Conservation (phyloP, 2,797 vertebrate species). For the Smutsia temminckii region DNA sequence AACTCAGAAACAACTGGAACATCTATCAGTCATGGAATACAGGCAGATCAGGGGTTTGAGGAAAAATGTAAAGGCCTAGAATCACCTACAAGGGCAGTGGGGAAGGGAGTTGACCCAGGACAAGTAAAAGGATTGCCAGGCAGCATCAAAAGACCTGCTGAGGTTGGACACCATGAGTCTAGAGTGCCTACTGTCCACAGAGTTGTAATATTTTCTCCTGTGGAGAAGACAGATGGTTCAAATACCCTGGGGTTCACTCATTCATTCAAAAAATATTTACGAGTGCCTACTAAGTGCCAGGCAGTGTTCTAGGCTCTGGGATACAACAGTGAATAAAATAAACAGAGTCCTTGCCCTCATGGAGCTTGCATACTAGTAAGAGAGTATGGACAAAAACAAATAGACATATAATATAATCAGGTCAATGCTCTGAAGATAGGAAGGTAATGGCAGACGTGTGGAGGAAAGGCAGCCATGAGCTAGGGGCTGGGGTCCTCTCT, state of each 20-base stretch:
- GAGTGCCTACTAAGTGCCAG: not conserved
- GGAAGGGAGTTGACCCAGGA: not conserved
- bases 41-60: not conserved
- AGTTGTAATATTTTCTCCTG: not conserved
- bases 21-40: not conserved
- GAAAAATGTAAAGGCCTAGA: not conserved
- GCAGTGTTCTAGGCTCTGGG: not conserved
- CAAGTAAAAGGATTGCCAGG: not conserved
- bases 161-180: not conserved
- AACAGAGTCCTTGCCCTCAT: not conserved
- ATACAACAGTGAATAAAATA: not conserved
- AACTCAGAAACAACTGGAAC: conserved; percentile 7
- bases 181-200: not conserved
- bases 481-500: not conserved
- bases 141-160: not conserved
- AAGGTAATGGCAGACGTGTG: not conserved
- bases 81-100: not conserved
- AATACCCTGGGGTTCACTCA: conserved; percentile 21
- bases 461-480: not conserved
- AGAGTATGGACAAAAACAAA: not conserved
- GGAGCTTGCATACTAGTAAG: not conserved
- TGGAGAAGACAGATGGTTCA: conserved; percentile 2
- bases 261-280: not conserved
- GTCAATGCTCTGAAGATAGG: not conserved
- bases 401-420: not conserved